Evolutionary conservation across 2,888 invertebrate species (phyloP).

Genomic region (Nomada ferruginata): DNA sequence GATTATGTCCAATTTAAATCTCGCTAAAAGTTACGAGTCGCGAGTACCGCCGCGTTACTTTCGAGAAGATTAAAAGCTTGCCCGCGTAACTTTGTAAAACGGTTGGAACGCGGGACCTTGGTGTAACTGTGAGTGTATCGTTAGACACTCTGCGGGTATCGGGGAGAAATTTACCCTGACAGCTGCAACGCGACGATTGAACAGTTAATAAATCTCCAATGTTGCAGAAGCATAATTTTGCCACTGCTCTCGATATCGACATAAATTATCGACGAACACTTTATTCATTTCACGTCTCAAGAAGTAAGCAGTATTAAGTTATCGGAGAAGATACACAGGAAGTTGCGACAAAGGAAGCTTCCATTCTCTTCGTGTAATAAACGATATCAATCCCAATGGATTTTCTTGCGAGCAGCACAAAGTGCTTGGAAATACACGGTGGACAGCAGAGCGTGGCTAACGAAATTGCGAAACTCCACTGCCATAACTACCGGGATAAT

Average conservation of each 20-base stretch:
- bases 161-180: background rate
- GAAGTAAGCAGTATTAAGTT: background rate
- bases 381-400: constrained; percentile 13
- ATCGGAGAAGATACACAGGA: background rate
- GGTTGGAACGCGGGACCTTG: background rate
- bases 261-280: too few species aligned
- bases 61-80: constrained; percentile 28
- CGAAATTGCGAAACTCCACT: constrained; percentile 28
- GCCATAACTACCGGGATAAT: constrained; percentile 42
- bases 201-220: too few species aligned
- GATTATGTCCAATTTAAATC: constrained; percentile 41
- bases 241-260: too few species aligned
- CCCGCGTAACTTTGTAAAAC: constrained; percentile 1
- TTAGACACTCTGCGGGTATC: too few species aligned
- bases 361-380: background rate
- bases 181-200: background rate
- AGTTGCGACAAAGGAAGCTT: background rate
- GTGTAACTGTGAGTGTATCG: background rate
- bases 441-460: constrained; percentile 11
- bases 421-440: constrained; percentile 6
- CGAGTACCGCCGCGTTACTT: constrained; percentile 5
- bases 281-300: too few species aligned
- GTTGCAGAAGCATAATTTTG: too few species aligned
- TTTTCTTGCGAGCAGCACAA: background rate
- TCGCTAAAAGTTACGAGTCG: constrained; percentile 15